Base-by-base conservation (phyloP, 2,797 vertebrate species). In the Mus minutoides region DNA sequence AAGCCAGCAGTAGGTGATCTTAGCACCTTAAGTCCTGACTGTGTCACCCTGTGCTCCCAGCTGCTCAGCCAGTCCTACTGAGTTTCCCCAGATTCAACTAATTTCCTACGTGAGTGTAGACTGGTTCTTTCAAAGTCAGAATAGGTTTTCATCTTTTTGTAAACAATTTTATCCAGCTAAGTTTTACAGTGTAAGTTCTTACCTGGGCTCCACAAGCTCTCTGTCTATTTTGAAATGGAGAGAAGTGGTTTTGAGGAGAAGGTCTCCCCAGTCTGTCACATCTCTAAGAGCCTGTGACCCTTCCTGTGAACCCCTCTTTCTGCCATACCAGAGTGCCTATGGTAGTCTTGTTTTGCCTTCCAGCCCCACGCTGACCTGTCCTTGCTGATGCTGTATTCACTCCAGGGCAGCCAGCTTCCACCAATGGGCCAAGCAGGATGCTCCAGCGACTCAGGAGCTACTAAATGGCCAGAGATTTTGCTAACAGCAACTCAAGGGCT, bases 131-230 rank as follows among this genome's bases (percentile, higher is more conserved):
- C 37, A 80, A 78, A 26, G 56, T 26, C 54, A 71, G 52, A 90
- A 87, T 29, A 69, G 46, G 19, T 88, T 14, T n/a, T 52, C 34
- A 49, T n/a, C 7, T 69, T 92, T 46, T 86, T 96, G 77, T 56
- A n/a, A 89, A 89, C 40, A 60, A 62, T 76, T 83, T 79, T 76
- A 76, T 37, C 40, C 69, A 75, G 40, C 58, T 31, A 83, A 69
- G 56, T 83, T 64, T 92, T 89, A 52, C 37, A 86, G 56, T n/a
- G 29, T 8, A 14, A 6, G 11, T 43, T 88, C 75, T 91, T 54
- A 46, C 60, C 76, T 34, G 78, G 49, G 12, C 26, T 56, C 85
- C 82, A 92, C 69, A 46, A 95, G 58, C 58, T 73, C 62, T 40
- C 52, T 64, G 52, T 60, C 64, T 29, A 22, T 37, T 69, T 78